Conservation (phyloP, 1,140 invertebrate genomes). For the Lamellibrachia luymesi region DNA sequence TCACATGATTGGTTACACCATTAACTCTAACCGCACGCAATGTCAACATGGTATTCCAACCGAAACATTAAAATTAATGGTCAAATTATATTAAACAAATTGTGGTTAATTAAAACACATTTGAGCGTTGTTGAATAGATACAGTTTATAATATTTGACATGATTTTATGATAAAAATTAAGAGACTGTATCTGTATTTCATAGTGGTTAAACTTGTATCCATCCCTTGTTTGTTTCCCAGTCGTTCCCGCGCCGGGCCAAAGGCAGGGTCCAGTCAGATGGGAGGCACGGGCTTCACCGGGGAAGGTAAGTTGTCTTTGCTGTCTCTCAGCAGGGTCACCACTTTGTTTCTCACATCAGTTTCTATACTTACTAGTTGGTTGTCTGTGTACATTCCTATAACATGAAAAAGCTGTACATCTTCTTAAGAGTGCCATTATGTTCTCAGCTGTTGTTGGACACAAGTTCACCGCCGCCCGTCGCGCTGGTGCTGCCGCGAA, state of each 20-base stretch:
- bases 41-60: too few species aligned
- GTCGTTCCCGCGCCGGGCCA: not conserved
- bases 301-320: not conserved
- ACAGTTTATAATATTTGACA: not conserved
- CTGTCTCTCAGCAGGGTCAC: not conserved
- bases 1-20: too few species aligned
- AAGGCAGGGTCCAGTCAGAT: not conserved
- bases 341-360: not conserved
- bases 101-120: too few species aligned
- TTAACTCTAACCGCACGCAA: too few species aligned
- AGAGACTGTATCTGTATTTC: not conserved
- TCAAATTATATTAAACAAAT: too few species aligned
- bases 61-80: too few species aligned
- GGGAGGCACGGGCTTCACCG: not conserved
- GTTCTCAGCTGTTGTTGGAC: constrained; percentile 23
- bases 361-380: too few species aligned
- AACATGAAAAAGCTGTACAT: not conserved
- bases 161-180: not conserved
- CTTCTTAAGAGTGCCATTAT: too few species aligned
- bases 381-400: too few species aligned
- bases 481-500: constrained; percentile 20
- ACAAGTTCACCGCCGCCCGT: constrained; percentile 19
- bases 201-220: not conserved
- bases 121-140: too few species aligned
- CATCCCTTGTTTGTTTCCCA: not conserved